Evolutionary conservation across 2,113 vertebrate genomes (phyloP).

Genomic region (Phyllostomus hastatus): DNA sequence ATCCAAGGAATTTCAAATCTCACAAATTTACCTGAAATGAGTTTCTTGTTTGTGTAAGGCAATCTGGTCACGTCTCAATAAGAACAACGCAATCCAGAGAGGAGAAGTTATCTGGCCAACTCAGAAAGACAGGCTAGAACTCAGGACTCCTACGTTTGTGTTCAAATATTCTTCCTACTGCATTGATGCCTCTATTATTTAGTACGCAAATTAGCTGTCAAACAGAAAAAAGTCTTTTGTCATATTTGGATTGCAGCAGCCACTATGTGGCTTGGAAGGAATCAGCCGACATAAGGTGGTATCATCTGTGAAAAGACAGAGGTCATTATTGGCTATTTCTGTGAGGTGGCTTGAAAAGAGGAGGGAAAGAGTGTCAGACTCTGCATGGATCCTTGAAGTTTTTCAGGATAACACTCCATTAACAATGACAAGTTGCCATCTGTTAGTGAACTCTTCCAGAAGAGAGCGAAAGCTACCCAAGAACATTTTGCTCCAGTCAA

Average conservation of each 20-base stretch:
- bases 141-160: neutral
- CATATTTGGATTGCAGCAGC: slow-evolving; percentile 53
- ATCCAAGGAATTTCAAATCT: neutral
- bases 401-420: slow-evolving; percentile 69
- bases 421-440: slow-evolving; percentile 80
- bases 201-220: slow-evolving; percentile 72
- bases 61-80: neutral
- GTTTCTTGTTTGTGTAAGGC: neutral
- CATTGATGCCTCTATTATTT: slow-evolving; percentile 8
- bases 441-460: slow-evolving; percentile 78
- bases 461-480: slow-evolving; percentile 69
- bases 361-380: slow-evolving; percentile 67
- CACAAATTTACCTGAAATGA: neutral
- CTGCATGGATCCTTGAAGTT: slow-evolving; percentile 72
- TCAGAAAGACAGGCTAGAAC: neutral
- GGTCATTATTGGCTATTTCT: slow-evolving; percentile 75
- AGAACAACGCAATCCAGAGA: neutral
- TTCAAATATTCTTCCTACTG: neutral
- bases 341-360: slow-evolving; percentile 72
- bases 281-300: slow-evolving; percentile 79
- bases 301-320: slow-evolving; percentile 77
- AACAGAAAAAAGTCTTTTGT: slow-evolving; percentile 69
- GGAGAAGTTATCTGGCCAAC: neutral
- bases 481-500: slow-evolving; percentile 66
- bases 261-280: slow-evolving; percentile 72